Percentiles rank a stretch among this genome's conserved stretches.
Evolutionary conservation across 2,113 vertebrate species (phyloP).

Genomic region (Naja naja): DNA sequence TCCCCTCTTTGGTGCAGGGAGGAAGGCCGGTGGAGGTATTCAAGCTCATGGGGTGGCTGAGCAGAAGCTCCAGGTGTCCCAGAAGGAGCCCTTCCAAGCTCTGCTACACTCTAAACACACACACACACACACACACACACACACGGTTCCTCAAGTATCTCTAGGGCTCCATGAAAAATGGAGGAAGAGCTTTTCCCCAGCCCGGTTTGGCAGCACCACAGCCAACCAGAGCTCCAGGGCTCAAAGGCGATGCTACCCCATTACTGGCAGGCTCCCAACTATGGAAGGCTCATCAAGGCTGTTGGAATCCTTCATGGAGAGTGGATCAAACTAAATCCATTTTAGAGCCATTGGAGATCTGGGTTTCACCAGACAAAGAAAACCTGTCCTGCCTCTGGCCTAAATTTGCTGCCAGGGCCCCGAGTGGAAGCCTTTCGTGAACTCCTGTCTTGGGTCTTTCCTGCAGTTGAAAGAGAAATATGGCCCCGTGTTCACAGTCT

Average conservation of each 20-base stretch:
- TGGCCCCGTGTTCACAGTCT: conserved; percentile 62
- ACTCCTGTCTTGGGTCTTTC: background rate
- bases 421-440: background rate
- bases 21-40: fast-evolving
- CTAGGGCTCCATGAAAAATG: background rate
- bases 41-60: no score
- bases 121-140: background rate
- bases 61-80: background rate
- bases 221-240: background rate
- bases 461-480: conserved; percentile 64
- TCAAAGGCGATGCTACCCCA: background rate
- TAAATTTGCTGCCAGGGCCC: background rate
- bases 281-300: background rate
- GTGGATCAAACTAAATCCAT: background rate
- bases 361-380: background rate
- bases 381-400: no score
- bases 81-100: background rate
- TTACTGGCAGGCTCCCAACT: background rate
- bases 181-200: background rate
- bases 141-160: background rate
- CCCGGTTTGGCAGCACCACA: background rate
- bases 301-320: background rate
- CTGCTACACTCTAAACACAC: background rate
- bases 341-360: background rate
- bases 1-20: background rate